Evolutionary conservation across 1,140 invertebrate species (phyloP).

Genomic region (Carposina sasakii): DNA sequence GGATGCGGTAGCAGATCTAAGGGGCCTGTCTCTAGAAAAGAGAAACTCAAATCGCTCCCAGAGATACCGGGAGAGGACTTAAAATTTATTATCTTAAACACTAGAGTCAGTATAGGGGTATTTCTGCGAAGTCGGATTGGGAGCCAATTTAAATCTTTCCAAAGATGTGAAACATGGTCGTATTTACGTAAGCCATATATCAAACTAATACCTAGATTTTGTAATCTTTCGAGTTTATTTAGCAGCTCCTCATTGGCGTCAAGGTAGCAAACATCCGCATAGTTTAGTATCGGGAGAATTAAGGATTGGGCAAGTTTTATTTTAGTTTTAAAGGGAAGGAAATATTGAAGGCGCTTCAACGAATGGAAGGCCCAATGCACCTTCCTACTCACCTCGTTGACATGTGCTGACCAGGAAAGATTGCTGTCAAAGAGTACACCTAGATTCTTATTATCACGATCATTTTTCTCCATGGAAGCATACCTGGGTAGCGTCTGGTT

Average conservation of each 20-base stretch:
- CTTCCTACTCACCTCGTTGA: neutral
- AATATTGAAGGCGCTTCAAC: no score
- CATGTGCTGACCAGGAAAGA: neutral
- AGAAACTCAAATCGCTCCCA: no score
- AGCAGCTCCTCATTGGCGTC: neutral
- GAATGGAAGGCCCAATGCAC: neutral
- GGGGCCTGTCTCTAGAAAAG: no score
- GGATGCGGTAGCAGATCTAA: no score
- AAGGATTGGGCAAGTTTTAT: neutral
- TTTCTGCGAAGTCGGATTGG: neutral
- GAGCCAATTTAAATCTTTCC: slow-evolving; percentile 1
- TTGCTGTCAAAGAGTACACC: neutral
- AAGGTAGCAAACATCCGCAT: neutral
- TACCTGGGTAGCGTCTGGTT: no score
- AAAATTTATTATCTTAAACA: no score
- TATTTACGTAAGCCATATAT: slow-evolving; percentile 7
- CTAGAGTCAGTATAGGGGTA: neutral
- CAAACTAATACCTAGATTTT: slow-evolving; percentile 5
- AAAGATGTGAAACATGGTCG: slow-evolving; percentile 3
- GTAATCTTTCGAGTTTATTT: slow-evolving; percentile 5
- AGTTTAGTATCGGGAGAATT: neutral
- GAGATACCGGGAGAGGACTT: no score
- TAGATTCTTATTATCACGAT: neutral
- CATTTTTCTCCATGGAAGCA: no score
- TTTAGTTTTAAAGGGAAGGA: neutral